Base-by-base conservation (phyloP, 2,888 invertebrate genomes). In the Yponomeuta malinellus region DNA sequence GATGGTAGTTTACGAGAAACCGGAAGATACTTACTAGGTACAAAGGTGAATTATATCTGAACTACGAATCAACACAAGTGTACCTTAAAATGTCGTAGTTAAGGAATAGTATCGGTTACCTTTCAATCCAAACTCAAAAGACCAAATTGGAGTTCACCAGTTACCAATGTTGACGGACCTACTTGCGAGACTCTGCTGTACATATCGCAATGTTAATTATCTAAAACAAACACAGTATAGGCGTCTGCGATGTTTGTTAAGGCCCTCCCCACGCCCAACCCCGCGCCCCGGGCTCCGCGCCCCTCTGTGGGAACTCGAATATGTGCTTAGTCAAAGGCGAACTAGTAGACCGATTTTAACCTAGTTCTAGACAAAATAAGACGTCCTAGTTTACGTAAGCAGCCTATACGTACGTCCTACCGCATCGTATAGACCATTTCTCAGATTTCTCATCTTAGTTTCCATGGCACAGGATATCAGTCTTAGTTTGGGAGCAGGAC, bases 161-260 rank as follows among this genome's bases (percentile, higher is more conserved):
- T 63, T 63, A 23, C 5, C 63, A 63, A 63, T 23, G 63, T 63
- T 23, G 23, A 4, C 10, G 59, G 63, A 63, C 29, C 10, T 12
- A 10, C 23, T 29, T 29, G 63, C 63, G n/a, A 43, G 43, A 6
- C 43, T 43, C 43, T 33, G 65, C 29, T 33, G 65, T 12, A 33
- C 65, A 65, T 65, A 65, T 59, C 15, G 52, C 12, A 65, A 79
- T 78, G 76, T 82, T 85, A 83, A 85, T 84, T 85, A 85, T 81
- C 78, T 77, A 77, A 76, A 72, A 75, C 79, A 83, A 85, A 85
- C 83, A 83, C 78, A 78, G 78, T 77, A 23, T 23, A 77, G 74
- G 76, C 76, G 68, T 65, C 37, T 70, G 73, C 52, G 70, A 63
- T 72, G 76, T 77, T 76, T 74, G 77, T 48, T 73, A 12, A 59